Evolutionary conservation across 2,797 vertebrate species (phyloP), one percentile per base, ranked within the genome.

Genomic region (Protosalanx chinensis): DNA sequence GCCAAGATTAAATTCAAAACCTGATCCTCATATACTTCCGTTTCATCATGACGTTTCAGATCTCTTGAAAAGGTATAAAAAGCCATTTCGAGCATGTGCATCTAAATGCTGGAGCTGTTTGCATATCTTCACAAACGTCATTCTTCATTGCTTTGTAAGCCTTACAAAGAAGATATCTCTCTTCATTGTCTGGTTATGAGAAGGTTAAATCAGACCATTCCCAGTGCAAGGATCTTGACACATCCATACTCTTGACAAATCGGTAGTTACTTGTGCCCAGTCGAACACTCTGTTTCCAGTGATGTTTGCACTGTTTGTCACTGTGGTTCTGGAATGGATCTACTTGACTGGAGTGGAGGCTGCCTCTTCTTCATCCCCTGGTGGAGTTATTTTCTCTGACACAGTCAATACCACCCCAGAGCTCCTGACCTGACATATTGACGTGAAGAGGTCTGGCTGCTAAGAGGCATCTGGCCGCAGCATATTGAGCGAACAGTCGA

Each of bases 341-440:
- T 65, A 70, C 51, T 79, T 23, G 18, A 79, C 68, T 35, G n/a
- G 49, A 81, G 65, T 53, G 77, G 77, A 37, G 79, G 73, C 72
- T 53, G 79, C 70, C 76, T 75, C 67, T 37, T 49, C 10, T 77
- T 12, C 37, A 75, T 32, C 41, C 41, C 70, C 72, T 0, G 78
- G 71, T 79, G 72, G 74, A 87, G 79, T 80, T 83, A 79, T 87
- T 88, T 87, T 84, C 85, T 81, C 79, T 84, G 83, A 87, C 83
- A 79, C 82, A 84, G 86, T 90, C 87, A 85, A 87, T 90, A 91
- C 72, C 83, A 79, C 82, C 81, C 41, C 81, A 79, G 82, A 80
- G 76, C 80, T 83, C 89, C 86, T 89, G 90, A 91, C 81, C 84
- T 88, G 87, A 88, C 83, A 83, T 90, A 90, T 91, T 81, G 89